Evolutionary conservation across 2,113 vertebrate genomes (phyloP).

Genomic region (Acinonyx jubatus): DNA sequence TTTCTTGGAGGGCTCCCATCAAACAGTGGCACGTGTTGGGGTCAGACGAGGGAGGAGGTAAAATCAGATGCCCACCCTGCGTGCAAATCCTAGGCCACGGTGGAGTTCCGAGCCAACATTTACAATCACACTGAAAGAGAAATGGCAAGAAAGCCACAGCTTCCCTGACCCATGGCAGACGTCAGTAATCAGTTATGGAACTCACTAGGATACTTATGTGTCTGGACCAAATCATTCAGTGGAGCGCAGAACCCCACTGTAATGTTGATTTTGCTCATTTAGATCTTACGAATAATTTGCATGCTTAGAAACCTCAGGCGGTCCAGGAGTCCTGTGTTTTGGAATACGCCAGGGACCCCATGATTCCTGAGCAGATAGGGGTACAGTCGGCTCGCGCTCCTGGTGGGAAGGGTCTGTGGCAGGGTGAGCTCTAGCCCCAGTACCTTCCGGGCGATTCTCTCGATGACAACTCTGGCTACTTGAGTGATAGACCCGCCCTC

Average conservation of each 20-base stretch:
- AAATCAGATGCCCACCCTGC: not conserved
- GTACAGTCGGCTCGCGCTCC: not conserved
- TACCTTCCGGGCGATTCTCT: conserved; percentile 99
- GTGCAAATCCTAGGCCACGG: not conserved
- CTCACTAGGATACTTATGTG: not conserved
- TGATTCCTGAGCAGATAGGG: not conserved
- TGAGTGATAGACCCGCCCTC: conserved; percentile 97
- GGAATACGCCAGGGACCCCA: not conserved
- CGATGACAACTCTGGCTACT: conserved; percentile 95
- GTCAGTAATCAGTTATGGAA: not conserved
- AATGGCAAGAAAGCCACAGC: not conserved
- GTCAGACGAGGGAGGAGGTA: not conserved
- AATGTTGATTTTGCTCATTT: conserved; percentile 32
- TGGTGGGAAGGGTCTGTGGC: not conserved
- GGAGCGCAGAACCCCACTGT: not conserved
- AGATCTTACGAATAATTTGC: not conserved
- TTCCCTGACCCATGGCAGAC: not conserved
- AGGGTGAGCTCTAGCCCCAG: not conserved
- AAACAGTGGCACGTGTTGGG: rapidly evolving
- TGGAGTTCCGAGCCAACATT: not conserved
- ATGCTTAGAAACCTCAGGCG: not conserved
- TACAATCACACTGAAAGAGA: not conserved
- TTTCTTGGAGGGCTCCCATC: conserved; percentile 35
- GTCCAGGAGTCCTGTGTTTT: not conserved
- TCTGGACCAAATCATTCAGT: not conserved